Evolutionary conservation across 2,797 vertebrate species (phyloP), one percentile per base, ranked within the genome.

Genomic region (Manis pentadactyla): DNA sequence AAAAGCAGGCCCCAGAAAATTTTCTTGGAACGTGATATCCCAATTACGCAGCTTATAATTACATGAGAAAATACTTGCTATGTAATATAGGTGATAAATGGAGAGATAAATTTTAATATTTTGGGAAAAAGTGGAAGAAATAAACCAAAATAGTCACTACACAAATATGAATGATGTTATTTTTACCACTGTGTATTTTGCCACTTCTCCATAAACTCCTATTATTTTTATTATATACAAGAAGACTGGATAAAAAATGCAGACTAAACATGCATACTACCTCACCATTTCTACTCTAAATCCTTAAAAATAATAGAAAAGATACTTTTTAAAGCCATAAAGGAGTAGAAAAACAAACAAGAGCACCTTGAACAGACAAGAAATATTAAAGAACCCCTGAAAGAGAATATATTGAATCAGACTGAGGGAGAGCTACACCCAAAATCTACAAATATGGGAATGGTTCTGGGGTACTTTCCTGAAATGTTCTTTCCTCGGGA

Each of bases 161-260:
- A 39, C 1, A 87, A 90, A 64, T 61, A 94, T 21, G 10, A 81
- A 55, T 87, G n/a, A 51, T 73, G 51, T 68, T 79, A 73, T 64
- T 94, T 94, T 82, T 87, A 90, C 73, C 86, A 90, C 23, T 94
- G 59, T 75, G 31, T 21, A 92, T 86, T 93, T 79, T 87, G 37
- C 64, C 55, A 77, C 27, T 83, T 73, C 69, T 90, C n/a, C 49
- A 68, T 39, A 90, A 75, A 84, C 19, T 39, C 34, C 57, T 82
- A 37, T 71, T 92, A 55, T 55, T 88, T 85, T 88, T 42, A 95
- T 31, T 87, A 83, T 39, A 77, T 86, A 87, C 11, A 95, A 49
- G 31, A 63, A 81, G 14, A 68, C 9, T 42, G 14, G 27, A 86
- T 75, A 34, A 92, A 94, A 95, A 83, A 21, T 61, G 8, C 15